Conservation (phyloP, 2,797 vertebrate species). For the Enteromius viviparus region DNA sequence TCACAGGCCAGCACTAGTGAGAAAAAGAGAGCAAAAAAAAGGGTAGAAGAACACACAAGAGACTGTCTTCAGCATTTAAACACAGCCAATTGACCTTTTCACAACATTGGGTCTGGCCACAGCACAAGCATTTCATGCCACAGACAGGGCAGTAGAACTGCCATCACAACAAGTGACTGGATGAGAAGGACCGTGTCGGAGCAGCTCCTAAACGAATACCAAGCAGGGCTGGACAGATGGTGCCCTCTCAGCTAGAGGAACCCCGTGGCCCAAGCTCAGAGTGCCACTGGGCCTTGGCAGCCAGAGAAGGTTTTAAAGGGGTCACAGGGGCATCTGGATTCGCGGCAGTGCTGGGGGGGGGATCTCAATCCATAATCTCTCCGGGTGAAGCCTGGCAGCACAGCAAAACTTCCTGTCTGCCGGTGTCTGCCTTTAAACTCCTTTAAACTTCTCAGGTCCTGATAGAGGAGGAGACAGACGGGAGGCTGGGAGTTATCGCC, state of each 20-base stretch:
- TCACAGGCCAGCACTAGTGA: not conserved
- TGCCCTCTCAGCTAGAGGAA: constrained; percentile 69
- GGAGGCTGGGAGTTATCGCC: constrained; percentile 8
- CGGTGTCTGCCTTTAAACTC: constrained; percentile 35
- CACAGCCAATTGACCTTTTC: constrained; percentile 71
- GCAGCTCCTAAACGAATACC: constrained; percentile 61
- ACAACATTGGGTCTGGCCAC: constrained; percentile 43
- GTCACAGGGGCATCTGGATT: constrained; percentile 35
- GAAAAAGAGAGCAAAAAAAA: not conserved
- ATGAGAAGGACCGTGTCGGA: constrained; percentile 19
- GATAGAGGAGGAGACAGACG: constrained; percentile 11
- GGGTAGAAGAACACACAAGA: constrained; percentile 39
- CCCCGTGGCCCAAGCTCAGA: constrained; percentile 57
- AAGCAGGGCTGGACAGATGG: constrained; percentile 75
- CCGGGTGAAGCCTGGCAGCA: constrained; percentile 25
- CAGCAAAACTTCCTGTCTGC: constrained; percentile 24
- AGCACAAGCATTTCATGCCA: constrained; percentile 47
- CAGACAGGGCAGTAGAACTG: constrained; percentile 31
- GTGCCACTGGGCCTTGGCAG: constrained; percentile 38
- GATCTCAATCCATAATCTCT: constrained; percentile 43
- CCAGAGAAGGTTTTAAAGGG: constrained; percentile 29
- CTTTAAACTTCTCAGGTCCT: constrained; percentile 27
- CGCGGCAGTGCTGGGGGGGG: not conserved
- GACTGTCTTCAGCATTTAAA: constrained; percentile 52
- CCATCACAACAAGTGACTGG: constrained; percentile 53